phyloP scores from a whole-genome alignment of 1,140 invertebrate genomes.

The Penaeus vannamei region DNA sequence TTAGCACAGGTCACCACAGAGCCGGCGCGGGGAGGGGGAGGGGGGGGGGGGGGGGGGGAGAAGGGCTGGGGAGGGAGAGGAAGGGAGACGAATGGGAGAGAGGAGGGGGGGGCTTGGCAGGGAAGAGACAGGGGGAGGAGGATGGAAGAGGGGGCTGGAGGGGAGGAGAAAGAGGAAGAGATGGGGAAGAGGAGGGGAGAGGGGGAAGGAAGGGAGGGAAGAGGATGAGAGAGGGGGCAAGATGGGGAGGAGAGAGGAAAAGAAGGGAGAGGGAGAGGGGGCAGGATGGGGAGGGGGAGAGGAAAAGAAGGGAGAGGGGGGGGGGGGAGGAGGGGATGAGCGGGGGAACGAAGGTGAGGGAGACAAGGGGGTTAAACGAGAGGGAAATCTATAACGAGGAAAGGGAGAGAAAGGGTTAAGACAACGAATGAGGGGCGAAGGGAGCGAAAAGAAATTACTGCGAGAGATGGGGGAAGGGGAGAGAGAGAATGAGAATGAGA shows the following conservation, averaged over 20 bases:
- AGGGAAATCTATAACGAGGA: too few relatives aligned
- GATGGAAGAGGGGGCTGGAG: neutral
- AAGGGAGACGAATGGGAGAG: neutral
- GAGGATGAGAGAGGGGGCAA: neutral
- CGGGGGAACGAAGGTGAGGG: neutral
- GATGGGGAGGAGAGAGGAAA: neutral
- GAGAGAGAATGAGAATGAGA: too few relatives aligned
- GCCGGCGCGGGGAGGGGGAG: neutral
- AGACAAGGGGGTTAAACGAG: neutral
- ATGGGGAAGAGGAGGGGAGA: neutral
- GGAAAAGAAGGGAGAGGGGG: neutral
- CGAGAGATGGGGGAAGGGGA: too few relatives aligned
- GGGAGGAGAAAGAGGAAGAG: neutral
- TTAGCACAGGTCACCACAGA: constrained; percentile 13
- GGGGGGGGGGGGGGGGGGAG: neutral
- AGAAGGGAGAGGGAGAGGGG: neutral
- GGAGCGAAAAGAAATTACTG: too few relatives aligned
- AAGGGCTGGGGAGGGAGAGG: neutral
- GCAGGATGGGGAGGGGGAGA: neutral
- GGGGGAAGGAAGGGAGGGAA: neutral
- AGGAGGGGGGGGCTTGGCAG: neutral
- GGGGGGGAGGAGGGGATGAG: neutral
- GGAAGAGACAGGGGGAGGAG: neutral
- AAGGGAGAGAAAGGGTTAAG: too few relatives aligned
- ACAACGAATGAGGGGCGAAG: too few relatives aligned